phyloP scores from a whole-genome alignment of 2,113 vertebrate genomes.

The Mormyrus lacerda region DNA sequence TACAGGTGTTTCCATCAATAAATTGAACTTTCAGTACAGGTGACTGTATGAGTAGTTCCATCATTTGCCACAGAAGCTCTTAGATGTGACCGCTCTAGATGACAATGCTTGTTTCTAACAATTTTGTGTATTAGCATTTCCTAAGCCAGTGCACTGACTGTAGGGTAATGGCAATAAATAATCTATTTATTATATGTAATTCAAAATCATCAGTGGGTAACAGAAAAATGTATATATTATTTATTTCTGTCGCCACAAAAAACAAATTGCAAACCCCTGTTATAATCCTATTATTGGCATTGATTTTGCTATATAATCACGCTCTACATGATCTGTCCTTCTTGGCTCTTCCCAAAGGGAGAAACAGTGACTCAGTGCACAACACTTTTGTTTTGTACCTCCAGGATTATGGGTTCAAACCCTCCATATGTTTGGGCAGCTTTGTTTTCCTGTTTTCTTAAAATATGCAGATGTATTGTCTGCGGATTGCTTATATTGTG shows the following conservation, averaged over 20 bases:
- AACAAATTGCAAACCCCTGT: background rate
- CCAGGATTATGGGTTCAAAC: background rate
- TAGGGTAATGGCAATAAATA: background rate
- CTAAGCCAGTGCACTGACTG: background rate
- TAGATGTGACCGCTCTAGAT: background rate
- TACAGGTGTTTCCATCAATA: background rate
- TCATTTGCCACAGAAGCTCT: too few relatives aligned
- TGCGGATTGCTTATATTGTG: background rate
- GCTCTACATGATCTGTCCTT: background rate
- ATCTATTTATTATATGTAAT: background rate
- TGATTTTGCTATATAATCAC: background rate
- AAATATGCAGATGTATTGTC: background rate
- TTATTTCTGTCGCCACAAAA: background rate
- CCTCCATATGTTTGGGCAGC: background rate
- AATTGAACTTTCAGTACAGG: background rate
- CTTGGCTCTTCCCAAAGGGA: background rate
- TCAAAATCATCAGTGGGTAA: background rate
- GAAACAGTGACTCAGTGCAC: background rate
- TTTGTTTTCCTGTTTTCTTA: background rate
- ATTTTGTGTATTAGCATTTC: background rate
- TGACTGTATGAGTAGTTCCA: background rate
- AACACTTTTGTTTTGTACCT: background rate
- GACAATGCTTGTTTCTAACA: background rate
- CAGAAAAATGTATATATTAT: background rate
- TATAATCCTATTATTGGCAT: background rate